Conservation (phyloP, 1,140 invertebrate species). For the Vollenhovia emeryi region DNA sequence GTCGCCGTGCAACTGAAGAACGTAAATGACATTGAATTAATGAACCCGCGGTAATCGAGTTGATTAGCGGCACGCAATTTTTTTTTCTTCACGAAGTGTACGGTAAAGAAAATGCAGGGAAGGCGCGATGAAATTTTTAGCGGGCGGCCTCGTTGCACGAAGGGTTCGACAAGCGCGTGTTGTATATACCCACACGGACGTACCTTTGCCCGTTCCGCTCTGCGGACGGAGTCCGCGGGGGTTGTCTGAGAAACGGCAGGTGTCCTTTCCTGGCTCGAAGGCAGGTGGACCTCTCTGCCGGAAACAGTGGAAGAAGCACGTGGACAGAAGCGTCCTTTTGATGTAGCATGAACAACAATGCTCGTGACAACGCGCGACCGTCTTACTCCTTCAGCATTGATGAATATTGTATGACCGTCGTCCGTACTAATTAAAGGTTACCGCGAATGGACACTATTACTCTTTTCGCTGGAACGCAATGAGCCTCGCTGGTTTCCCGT, state of each 20-base stretch:
- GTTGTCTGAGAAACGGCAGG: constrained; percentile 61
- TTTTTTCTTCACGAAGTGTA: constrained; percentile 17
- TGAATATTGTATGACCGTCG: constrained; percentile 28
- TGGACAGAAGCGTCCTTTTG: constrained; percentile 29
- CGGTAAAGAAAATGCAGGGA: constrained; percentile 21
- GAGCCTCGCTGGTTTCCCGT: neutral
- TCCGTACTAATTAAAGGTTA: constrained; percentile 18
- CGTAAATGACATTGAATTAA: constrained; percentile 30
- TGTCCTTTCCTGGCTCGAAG: constrained; percentile 48
- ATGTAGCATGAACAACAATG: constrained; percentile 25
- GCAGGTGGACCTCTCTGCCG: constrained; percentile 54
- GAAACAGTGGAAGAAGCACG: constrained; percentile 38
- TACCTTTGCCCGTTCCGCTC: constrained; percentile 13
- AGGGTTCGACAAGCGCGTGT: constrained; percentile 19
- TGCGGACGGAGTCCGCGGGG: constrained; percentile 38
- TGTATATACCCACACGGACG: neutral
- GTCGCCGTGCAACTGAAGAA: too few relatives aligned
- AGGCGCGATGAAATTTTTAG: constrained; percentile 58
- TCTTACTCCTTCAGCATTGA: neutral
- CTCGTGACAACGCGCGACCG: constrained; percentile 14
- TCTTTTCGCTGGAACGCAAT: neutral
- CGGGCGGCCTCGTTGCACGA: constrained; percentile 15
- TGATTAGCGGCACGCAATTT: constrained; percentile 52
- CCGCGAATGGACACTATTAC: neutral
- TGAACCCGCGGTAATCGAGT: neutral